These are phyloP conservation scores for Drosophila gaucha DNA, from an alignment of 2,888 invertebrate genomes.

Conservation along the genomic window DNA sequence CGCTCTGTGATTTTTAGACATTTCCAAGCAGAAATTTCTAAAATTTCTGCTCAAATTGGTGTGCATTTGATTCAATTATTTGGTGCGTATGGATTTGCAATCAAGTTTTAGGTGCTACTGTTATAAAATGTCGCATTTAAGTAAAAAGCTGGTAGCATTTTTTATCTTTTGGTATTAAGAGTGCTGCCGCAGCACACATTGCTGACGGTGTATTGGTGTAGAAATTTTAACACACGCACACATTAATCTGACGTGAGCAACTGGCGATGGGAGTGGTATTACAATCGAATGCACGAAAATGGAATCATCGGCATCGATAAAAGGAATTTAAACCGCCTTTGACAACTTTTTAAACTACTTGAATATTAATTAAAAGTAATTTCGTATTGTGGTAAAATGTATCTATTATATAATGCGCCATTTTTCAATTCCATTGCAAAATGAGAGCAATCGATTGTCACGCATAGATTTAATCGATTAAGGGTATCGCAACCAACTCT, in stretches of 20 bases:
- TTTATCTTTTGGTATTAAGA: constrained; percentile 33
- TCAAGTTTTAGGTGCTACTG: constrained; percentile 26
- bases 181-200: constrained; percentile 55
- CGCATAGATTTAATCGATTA: constrained; percentile 35
- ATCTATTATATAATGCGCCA: constrained; percentile 36
- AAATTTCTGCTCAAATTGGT: constrained; percentile 73
- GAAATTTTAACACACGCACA: constrained; percentile 46
- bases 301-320: constrained; percentile 4
- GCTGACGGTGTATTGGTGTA: constrained; percentile 57
- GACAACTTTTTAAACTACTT: not conserved
- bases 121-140: constrained; percentile 27
- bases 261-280: constrained; percentile 42
- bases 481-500: constrained; percentile 31
- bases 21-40: constrained; percentile 75
- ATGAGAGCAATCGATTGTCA: constrained; percentile 39
- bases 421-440: not conserved
- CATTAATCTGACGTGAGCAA: constrained; percentile 35
- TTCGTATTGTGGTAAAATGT: not conserved
- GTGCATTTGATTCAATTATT: constrained; percentile 66
- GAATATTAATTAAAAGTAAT: not conserved
- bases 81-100: constrained; percentile 75
- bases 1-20: constrained; percentile 81
- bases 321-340: too few species aligned
- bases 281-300: constrained; percentile 10
- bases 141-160: constrained; percentile 46